Evolutionary conservation across 2,113 vertebrate genomes (phyloP).

Genomic region (Phalacrocorax pelagicus): DNA sequence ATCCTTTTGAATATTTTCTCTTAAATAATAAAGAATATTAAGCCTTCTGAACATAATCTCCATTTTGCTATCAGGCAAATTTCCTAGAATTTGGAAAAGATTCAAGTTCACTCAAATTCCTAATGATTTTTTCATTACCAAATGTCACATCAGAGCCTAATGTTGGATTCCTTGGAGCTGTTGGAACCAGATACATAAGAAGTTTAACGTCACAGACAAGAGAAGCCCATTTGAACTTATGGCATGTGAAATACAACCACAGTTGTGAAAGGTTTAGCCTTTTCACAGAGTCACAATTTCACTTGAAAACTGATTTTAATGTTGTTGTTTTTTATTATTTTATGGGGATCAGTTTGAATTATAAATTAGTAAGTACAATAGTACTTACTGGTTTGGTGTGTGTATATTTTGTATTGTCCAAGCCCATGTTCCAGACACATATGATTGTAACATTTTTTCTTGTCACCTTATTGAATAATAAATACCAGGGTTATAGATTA

Average conservation of each 20-base stretch:
- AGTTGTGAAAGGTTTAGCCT: background rate
- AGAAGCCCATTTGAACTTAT: background rate
- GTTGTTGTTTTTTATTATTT: background rate
- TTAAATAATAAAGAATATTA: background rate
- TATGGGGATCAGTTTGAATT: background rate
- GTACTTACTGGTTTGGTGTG: background rate
- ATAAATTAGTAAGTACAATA: background rate
- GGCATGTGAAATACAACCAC: background rate
- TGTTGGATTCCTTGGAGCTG: background rate
- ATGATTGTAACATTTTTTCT: background rate
- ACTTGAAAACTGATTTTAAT: background rate
- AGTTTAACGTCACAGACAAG: background rate
- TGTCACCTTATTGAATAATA: background rate
- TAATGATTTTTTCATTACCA: background rate
- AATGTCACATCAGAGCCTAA: background rate
- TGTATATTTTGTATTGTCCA: background rate
- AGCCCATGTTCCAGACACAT: background rate
- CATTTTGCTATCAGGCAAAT: background rate
- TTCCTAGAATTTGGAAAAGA: background rate
- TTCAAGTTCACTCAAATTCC: background rate
- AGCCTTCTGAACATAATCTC: background rate
- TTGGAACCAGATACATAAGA: background rate
- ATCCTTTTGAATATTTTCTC: background rate
- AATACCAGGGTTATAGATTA: constrained; percentile 20
- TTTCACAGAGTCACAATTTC: background rate